These are phyloP conservation scores for Ethmia dodecea DNA, from an alignment of 2,888 invertebrate species.

Conservation along the genomic window DNA sequence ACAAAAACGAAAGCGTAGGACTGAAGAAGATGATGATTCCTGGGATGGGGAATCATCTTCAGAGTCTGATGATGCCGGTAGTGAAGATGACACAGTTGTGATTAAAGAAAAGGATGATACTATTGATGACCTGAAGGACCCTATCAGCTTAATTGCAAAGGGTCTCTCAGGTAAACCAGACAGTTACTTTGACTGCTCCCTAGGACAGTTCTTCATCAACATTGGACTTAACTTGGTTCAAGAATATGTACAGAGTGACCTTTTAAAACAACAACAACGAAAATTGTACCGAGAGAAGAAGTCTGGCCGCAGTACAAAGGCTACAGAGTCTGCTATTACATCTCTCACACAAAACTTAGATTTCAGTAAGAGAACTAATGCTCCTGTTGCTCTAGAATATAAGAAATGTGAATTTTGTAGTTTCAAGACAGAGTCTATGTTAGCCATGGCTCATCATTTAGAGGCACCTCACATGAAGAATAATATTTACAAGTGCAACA, in stretches of 20 bases:
- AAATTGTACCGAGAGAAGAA: slow-evolving; percentile 86
- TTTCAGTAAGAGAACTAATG: slow-evolving; percentile 91
- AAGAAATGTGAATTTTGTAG: slow-evolving; percentile 94
- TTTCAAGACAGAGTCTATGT: slow-evolving; percentile 92
- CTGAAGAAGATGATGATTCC: slow-evolving; percentile 77
- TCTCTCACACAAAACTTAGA: slow-evolving; percentile 92
- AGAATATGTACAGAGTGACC: slow-evolving; percentile 94
- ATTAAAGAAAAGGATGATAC: slow-evolving; percentile 77
- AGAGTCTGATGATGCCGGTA: slow-evolving; percentile 63
- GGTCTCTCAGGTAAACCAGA: slow-evolving; percentile 72
- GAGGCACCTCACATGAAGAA: slow-evolving; percentile 96
- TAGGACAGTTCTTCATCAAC: slow-evolving; percentile 95
- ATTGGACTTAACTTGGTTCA: slow-evolving; percentile 95
- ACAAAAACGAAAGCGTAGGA: slow-evolving; percentile 43
- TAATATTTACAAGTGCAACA: slow-evolving; percentile 91
- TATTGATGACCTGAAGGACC: slow-evolving; percentile 71
- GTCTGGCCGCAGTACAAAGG: slow-evolving; percentile 80
- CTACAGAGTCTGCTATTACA: slow-evolving; percentile 88
- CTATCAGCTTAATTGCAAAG: slow-evolving; percentile 56
- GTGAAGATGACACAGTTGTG: slow-evolving; percentile 67
- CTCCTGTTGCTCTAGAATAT: slow-evolving; percentile 86
- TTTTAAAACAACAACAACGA: slow-evolving; percentile 91
- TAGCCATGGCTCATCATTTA: slow-evolving; percentile 93
- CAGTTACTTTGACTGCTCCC: slow-evolving; percentile 91
- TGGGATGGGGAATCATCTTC: slow-evolving; percentile 78